phyloP scores from a whole-genome alignment of 92 coral and sea anemone genomes.

The Epizoanthus illoricatus region DNA sequence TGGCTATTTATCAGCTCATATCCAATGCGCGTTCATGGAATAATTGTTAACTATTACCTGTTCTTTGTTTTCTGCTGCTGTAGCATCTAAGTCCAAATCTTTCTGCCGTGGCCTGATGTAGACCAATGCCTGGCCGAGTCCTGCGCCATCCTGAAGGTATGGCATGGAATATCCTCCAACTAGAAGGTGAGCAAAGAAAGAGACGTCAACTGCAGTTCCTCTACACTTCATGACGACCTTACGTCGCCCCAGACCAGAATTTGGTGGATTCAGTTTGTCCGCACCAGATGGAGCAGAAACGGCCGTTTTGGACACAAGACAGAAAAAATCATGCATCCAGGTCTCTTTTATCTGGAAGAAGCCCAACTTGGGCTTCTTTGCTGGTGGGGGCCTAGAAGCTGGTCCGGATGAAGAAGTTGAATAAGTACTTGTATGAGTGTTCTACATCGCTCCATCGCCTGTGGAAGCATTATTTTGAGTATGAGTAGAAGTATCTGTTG shows the following conservation, averaged over 20 bases:
- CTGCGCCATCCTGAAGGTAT: no score
- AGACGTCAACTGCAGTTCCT: constrained; percentile 31
- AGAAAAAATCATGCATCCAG: constrained; percentile 50
- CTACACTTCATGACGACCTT: constrained; percentile 25
- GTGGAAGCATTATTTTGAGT: background rate
- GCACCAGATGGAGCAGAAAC: constrained; percentile 8
- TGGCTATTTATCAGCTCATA: no score
- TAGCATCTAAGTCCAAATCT: no score
- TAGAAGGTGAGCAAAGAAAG: no score
- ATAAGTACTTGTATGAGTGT: background rate
- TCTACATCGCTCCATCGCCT: background rate
- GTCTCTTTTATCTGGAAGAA: constrained; percentile 39
- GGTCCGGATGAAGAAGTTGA: constrained; percentile 1
- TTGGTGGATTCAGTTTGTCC: constrained; percentile 31
- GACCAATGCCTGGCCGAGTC: no score
- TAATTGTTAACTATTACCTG: no score
- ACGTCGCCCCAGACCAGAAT: constrained; percentile 46
- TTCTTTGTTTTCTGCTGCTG: no score
- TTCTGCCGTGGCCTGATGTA: no score
- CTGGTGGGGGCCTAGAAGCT: constrained; percentile 29
- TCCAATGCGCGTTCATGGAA: no score
- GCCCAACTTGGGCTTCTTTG: background rate
- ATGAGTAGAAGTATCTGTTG: background rate
- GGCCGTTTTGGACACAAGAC: constrained; percentile 24
- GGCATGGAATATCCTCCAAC: no score